phyloP scores from a whole-genome alignment of 2,797 vertebrate genomes.

The Melanotaenia maccullochi region DNA sequence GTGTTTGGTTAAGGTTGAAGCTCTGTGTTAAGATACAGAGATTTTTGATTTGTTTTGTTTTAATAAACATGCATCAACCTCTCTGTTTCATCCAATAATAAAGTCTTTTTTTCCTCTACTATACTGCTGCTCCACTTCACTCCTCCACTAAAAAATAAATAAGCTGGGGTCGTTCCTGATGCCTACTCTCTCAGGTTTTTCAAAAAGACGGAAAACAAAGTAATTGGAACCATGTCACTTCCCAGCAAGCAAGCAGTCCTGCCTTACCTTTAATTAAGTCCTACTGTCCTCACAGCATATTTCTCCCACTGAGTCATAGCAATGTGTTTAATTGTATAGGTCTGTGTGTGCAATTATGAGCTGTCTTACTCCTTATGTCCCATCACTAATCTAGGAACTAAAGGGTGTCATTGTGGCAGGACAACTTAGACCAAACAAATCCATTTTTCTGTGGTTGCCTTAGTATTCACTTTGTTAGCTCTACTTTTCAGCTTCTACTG shows the following conservation, averaged over 20 bases:
- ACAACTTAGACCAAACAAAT: slow-evolving; percentile 54
- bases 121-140: slow-evolving; percentile 43
- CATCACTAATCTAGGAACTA: slow-evolving; percentile 50
- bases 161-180: slow-evolving; percentile 39
- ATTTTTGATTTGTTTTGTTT: background rate
- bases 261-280: slow-evolving; percentile 81
- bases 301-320: slow-evolving; percentile 55
- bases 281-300: slow-evolving; percentile 57
- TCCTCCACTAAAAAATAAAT: slow-evolving; percentile 48
- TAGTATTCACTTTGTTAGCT: slow-evolving; percentile 57
- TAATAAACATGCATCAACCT: slow-evolving; percentile 27
- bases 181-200: slow-evolving; percentile 55
- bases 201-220: slow-evolving; percentile 58
- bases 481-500: slow-evolving; percentile 32
- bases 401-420: slow-evolving; percentile 61
- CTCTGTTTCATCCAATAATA: slow-evolving; percentile 28
- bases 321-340: slow-evolving; percentile 31
- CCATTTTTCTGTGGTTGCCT: slow-evolving; percentile 49
- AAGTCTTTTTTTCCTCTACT: slow-evolving; percentile 43
- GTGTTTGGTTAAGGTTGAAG: background rate
- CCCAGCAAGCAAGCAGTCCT: slow-evolving; percentile 68
- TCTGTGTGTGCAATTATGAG: slow-evolving; percentile 30
- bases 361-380: slow-evolving; percentile 53
- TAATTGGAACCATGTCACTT: slow-evolving; percentile 81
- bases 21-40: background rate